Evolutionary conservation across 2,797 vertebrate species (phyloP).

Genomic region (Periparus ater): DNA sequence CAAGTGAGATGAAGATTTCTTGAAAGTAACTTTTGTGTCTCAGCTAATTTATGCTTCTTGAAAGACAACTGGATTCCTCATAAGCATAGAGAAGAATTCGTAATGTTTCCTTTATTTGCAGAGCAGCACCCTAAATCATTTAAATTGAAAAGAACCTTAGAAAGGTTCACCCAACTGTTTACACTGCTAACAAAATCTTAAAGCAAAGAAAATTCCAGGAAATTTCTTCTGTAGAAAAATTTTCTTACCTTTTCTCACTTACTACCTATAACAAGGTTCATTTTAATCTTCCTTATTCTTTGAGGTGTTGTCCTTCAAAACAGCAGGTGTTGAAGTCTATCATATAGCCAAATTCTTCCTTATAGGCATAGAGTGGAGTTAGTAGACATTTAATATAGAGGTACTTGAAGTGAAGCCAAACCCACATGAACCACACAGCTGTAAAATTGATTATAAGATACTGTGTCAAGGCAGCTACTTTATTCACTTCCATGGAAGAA

Average conservation of each 20-base stretch:
- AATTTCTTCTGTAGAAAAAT: neutral
- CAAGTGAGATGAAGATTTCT: neutral
- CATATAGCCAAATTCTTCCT: neutral
- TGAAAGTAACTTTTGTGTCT: constrained; percentile 26
- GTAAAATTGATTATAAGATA: neutral
- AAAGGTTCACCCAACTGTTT: neutral
- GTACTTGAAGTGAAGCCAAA: neutral
- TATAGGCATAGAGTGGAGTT: neutral
- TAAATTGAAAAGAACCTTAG: neutral
- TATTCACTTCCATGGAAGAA: neutral
- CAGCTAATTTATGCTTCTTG: neutral
- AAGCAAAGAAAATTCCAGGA: neutral
- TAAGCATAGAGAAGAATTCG: neutral
- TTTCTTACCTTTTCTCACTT: neutral
- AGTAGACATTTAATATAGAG: neutral
- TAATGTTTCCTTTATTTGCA: neutral
- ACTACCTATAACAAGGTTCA: neutral
- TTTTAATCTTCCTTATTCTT: neutral
- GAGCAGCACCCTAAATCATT: neutral
- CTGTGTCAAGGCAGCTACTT: neutral
- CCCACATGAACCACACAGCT: neutral
- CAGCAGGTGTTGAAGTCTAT: neutral
- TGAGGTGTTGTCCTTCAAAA: neutral
- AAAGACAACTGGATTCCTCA: neutral
- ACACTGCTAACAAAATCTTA: neutral